Percentiles rank a stretch among this genome's conserved stretches.
Evolutionary conservation across 2,113 vertebrate species (phyloP).

Genomic region (Gobiocypris rarus): DNA sequence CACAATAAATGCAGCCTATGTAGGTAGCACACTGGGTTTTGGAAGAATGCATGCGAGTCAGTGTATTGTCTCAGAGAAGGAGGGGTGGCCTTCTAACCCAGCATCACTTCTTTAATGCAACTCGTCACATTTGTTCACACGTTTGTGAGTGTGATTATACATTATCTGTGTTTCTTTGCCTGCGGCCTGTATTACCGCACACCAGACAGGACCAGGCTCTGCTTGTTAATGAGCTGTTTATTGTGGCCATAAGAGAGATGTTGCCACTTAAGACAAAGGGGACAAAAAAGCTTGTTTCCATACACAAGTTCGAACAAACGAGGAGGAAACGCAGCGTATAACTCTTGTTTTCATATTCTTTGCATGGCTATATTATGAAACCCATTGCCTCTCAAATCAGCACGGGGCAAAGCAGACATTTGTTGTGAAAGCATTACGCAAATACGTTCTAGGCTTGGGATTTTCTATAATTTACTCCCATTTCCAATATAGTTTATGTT

Average conservation of each 20-base stretch:
- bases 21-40: neutral
- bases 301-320: slow-evolving; percentile 27
- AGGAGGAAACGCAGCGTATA: slow-evolving; percentile 22
- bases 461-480: slow-evolving; percentile 47
- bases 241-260: slow-evolving; percentile 34
- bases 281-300: slow-evolving; percentile 29
- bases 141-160: slow-evolving; percentile 49
- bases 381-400: slow-evolving; percentile 3
- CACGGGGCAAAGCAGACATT: slow-evolving; percentile 20
- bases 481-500: slow-evolving; percentile 54
- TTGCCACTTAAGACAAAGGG: slow-evolving; percentile 11
- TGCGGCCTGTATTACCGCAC: slow-evolving; percentile 45
- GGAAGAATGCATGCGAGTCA: neutral
- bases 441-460: slow-evolving; percentile 26
- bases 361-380: slow-evolving; percentile 6
- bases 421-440: slow-evolving; percentile 34
- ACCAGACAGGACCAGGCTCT: slow-evolving; percentile 44
- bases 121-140: slow-evolving; percentile 44
- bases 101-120: slow-evolving; percentile 36
- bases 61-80: neutral
- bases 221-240: slow-evolving; percentile 51
- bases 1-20: neutral
- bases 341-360: slow-evolving; percentile 24
- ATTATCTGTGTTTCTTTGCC: slow-evolving; percentile 51
- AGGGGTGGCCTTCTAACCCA: neutral